Conservation (phyloP, 2,797 vertebrate species). For the Leucoraja ocellata region DNA sequence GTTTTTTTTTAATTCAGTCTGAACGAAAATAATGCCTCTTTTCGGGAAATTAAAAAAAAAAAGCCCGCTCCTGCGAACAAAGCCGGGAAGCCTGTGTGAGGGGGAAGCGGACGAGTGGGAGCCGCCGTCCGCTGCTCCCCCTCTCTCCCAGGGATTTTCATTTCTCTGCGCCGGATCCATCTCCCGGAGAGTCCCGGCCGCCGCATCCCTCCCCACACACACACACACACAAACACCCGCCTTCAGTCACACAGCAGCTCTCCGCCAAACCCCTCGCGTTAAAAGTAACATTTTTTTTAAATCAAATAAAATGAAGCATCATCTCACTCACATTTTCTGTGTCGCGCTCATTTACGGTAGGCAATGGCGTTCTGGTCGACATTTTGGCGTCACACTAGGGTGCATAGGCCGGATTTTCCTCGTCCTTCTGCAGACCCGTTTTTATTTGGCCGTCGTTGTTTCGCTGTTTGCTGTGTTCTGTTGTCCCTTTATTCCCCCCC, state of each 20-base stretch:
- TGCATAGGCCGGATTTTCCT: slow-evolving; percentile 2
- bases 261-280: background rate
- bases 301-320: slow-evolving; percentile 25
- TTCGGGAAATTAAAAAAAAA: background rate
- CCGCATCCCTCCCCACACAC: background rate
- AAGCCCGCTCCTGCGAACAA: background rate
- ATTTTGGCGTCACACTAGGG: slow-evolving; percentile 53
- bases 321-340: slow-evolving; percentile 78
- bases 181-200: background rate
- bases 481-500: background rate
- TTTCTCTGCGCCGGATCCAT: background rate
- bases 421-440: background rate
- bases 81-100: background rate
- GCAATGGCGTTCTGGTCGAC: slow-evolving; percentile 92
- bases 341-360: slow-evolving; percentile 88
- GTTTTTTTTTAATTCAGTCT: background rate
- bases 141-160: background rate
- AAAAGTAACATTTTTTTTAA: background rate
- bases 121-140: background rate
- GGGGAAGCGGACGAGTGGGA: background rate
- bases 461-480: background rate
- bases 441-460: background rate
- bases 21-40: background rate
- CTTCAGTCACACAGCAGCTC: background rate
- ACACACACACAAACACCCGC: background rate